Percentiles rank a stretch among this genome's conserved stretches.
Evolutionary conservation across 2,888 invertebrate genomes (phyloP).

Genomic region (Lasioglossum leucozonium): DNA sequence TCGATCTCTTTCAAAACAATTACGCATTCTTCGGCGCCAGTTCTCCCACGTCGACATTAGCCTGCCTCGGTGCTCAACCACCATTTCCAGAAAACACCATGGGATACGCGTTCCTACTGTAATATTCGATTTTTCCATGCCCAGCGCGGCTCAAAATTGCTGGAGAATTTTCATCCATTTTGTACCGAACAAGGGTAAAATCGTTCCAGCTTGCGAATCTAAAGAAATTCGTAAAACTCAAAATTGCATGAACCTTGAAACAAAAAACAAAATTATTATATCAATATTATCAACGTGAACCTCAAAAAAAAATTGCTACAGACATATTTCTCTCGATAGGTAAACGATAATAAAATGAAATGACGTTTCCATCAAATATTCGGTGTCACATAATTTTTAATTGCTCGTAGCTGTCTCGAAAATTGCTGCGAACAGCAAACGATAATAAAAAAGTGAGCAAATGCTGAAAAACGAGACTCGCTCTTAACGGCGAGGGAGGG

Average conservation of each 20-base stretch:
- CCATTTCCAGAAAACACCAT: slow-evolving; percentile 42
- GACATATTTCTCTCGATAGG: neutral
- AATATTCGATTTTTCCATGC: neutral
- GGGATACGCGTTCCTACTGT: neutral
- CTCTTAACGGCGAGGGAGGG: neutral
- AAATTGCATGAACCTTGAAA: no score
- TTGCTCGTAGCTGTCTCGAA: neutral
- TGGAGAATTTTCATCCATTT: neutral
- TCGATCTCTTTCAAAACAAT: slow-evolving; percentile 80
- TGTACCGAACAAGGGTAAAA: no score
- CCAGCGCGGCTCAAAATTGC: neutral
- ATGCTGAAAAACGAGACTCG: neutral
- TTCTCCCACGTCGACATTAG: slow-evolving; percentile 76
- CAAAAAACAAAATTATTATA: no score
- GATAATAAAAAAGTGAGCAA: slow-evolving; percentile 1
- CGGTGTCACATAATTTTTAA: neutral
- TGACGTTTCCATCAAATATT: no score
- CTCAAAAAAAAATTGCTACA: neutral
- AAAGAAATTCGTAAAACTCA: neutral
- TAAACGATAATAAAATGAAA: neutral
- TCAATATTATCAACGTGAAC: no score
- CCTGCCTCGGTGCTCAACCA: slow-evolving; percentile 60
- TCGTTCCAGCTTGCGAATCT: neutral
- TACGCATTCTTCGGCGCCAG: slow-evolving; percentile 77
- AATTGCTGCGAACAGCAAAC: neutral